phyloP scores from a whole-genome alignment of 2,113 vertebrate species.

The Phycodurus eques region DNA sequence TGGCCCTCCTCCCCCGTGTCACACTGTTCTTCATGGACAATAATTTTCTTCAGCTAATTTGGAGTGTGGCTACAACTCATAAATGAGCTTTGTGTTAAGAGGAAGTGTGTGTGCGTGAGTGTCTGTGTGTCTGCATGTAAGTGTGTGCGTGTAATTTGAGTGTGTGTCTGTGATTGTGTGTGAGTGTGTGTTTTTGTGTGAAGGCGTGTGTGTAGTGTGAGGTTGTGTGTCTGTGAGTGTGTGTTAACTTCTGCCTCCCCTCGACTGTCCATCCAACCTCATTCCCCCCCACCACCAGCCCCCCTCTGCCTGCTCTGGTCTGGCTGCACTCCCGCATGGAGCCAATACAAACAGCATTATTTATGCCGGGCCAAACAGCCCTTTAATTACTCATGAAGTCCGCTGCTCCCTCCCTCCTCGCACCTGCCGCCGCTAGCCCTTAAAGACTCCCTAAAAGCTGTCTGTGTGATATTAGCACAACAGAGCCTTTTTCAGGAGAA shows the following conservation, averaged over 20 bases:
- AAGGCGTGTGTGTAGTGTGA: not conserved
- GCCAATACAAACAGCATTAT: conserved; percentile 99
- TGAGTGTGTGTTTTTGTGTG: not conserved
- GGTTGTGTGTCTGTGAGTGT: conserved; percentile 34
- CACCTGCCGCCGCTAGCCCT: conserved; percentile 81
- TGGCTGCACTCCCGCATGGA: conserved; percentile 78
- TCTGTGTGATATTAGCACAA: conserved; percentile 99
- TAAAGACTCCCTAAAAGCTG: conserved; percentile 98
- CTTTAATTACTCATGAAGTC: conserved; percentile 99
- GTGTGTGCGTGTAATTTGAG: conserved; percentile 29
- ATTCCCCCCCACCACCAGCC: conserved; percentile 1
- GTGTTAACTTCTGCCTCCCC: conserved; percentile 79
- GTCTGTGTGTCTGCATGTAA: conserved; percentile 49
- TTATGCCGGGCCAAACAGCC: conserved; percentile 98
- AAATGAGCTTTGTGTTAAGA: conserved; percentile 41
- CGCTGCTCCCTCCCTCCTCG: conserved; percentile 85
- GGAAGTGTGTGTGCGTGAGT: conserved; percentile 58
- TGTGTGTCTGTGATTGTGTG: not conserved
- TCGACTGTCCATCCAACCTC: conserved; percentile 45
- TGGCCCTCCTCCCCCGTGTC: conserved; percentile 20
- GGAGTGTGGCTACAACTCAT: conserved; percentile 45
- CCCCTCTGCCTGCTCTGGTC: conserved; percentile 53
- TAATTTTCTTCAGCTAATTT: conserved; percentile 51
- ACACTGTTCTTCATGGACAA: conserved; percentile 26
- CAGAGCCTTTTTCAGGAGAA: conserved; percentile 80